Evolutionary conservation across 2,797 vertebrate genomes (phyloP).

Genomic region (Enteromius argenteus): DNA sequence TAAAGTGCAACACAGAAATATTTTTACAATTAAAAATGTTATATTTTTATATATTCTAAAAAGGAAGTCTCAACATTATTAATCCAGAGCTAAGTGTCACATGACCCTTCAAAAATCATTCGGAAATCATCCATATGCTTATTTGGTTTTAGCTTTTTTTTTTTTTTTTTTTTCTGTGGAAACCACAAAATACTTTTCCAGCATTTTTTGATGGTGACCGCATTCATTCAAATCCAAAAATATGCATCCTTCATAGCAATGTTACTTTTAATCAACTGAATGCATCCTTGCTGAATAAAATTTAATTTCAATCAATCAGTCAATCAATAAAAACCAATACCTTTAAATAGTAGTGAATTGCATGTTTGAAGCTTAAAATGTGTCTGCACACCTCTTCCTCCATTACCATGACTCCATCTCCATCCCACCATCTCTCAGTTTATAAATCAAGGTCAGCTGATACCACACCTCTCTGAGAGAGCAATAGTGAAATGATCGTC

Average conservation of each 20-base stretch:
- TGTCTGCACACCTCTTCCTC: not conserved
- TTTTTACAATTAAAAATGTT: not conserved
- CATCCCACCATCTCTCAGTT: conserved; percentile 15
- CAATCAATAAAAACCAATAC: too few species aligned
- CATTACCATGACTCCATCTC: not conserved
- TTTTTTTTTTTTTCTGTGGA: not conserved
- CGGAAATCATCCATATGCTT: not conserved
- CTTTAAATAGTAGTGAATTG: not conserved
- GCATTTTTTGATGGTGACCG: too few species aligned
- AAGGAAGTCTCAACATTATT: not conserved
- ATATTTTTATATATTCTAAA: not conserved
- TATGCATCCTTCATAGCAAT: too few species aligned
- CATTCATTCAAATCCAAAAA: too few species aligned
- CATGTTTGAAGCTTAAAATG: not conserved
- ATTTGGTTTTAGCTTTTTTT: too few species aligned
- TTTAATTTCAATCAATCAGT: too few species aligned
- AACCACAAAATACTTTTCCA: too few species aligned
- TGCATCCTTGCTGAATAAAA: not conserved
- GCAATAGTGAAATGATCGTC: conserved; percentile 21
- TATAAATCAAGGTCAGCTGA: conserved; percentile 51
- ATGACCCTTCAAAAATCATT: not conserved
- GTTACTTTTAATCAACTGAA: too few species aligned
- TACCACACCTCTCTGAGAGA: conserved; percentile 26
- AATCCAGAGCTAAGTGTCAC: not conserved
- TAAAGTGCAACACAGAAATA: not conserved